Base-by-base conservation (phyloP, 1,140 invertebrate genomes). In the Neocloeon triangulifer region DNA sequence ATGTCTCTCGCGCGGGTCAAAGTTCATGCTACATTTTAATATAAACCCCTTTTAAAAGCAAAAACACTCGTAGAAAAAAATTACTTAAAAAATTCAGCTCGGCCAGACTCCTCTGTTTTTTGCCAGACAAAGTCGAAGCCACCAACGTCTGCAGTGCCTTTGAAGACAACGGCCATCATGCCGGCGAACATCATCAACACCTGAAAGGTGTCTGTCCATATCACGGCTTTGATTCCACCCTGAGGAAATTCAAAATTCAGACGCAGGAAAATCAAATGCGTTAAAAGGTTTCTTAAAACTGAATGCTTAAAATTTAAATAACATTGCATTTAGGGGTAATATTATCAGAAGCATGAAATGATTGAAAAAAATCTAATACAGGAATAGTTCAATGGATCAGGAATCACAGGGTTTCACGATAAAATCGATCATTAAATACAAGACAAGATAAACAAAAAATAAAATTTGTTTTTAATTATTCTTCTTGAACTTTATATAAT, bases 121-220 rank as follows among this genome's bases (percentile, higher is more conserved):
- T 49, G 34, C 50, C 50, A 58, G 0, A 63, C 54, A 9, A 41
- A 40, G 5, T 22, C 33, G 21, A 54, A 47, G 5, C 61, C 61
- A 5, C 61, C 61, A 3, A 49, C 41, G n/a, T 61, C 52, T 12
- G 44, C 32, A 28, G 46, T 42, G 1, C 59, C 61, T 37, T 52
- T 49, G 10, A 61, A 43, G 0, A 58, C 35, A 1, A 62, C 48
- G 2, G 53, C 52, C 4, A 63, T 35, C 25, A 64, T 43, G 9
- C 58, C 56, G 3, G 44, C 45, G 30, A 59, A 53, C 51, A 66
- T 65, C 9, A 66, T 44, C 5, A 46, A 23, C 4, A 55, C 46
- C 44, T 66, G 63, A 37, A 66, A 55, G 0, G 56, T 50, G 42
- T 66, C 63, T 4, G 63, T 66, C 61, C 56, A 60, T 37, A 66